Base-by-base conservation (phyloP, 1,140 invertebrate species). In the Oncopodura yosiiana region DNA sequence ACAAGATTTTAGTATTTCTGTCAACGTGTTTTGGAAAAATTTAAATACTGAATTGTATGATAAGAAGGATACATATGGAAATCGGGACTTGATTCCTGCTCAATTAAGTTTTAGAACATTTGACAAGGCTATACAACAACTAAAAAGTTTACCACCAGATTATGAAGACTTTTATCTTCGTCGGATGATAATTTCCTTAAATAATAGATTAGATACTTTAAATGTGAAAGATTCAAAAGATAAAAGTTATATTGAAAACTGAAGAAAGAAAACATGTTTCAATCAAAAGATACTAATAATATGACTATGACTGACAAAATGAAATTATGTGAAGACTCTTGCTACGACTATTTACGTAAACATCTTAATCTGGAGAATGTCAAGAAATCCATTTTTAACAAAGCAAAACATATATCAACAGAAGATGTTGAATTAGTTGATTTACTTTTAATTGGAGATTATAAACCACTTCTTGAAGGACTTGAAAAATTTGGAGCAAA, bases 11-110 rank as follows among this genome's bases (percentile, higher is more conserved):
- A 71, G 75, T 36, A 67, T 80, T 37, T 75, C 76, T 11, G 73
- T 80, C 0, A 80, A 80, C 67, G 71, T 79, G 2, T 80, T 80
- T 67, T 80, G 78, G 78, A 75, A 71, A 59, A 72, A 78, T 62
- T 65, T 78, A 43, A 63, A 69, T 8, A 49, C 60, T 16, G 49
- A 60, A 29, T 55, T 74, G 3, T 80, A 80, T 65, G 75, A 78
- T 57, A 73, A 70, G 50, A 75, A 74, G 56, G 78, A 79, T 64
- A 68, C 72, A 12, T 80, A 80, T 65, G 78, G 77, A 41, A 80
- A 80, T 61, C 77, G 75, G 61, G 77, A 79, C 59, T 65, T 71
- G 1, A 45, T 73, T 11, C 72, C 73, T 14, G 76, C 72, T 2
- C 63, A 67, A 18, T 63, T 66, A 65, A 75, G 74, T 3, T 67